Base-by-base conservation (phyloP, 2,113 vertebrate genomes). In the Lonchura striata region DNA sequence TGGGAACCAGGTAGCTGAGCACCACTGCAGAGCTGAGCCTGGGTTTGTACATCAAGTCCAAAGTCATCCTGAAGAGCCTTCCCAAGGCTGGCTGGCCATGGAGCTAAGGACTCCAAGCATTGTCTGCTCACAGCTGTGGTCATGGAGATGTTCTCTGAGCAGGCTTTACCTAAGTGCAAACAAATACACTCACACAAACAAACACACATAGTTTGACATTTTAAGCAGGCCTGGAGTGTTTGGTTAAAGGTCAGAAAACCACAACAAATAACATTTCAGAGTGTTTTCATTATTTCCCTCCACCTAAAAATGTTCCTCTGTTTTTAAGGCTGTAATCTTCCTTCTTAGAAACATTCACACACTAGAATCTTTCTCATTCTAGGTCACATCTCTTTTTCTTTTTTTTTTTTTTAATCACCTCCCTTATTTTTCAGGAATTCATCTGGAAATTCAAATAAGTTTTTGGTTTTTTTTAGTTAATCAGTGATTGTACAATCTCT, bases 231-330 rank as follows among this genome's bases (percentile, higher is more conserved):
- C 72, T 78, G 61, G 37, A 84, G 64, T 15, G 0, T 37, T 74
- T 88, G 15, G 42, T 61, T 69, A 95, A 95, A 96, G 76, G 88
- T 94, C 88, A 96, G 56, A 88, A 90, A 95, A 88, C 76, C 93
- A 96, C 91, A 83, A 94, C 41, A 88, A 52, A 79, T 88, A 90
- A 37, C 25, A 71, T 68, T 86, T 88, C 46, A 90, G 66, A 86
- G 74, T 88, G 71, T 63, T 95, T 86, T 90, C 92, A 86, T 90
- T 93, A 72, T 46, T 91, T 92, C 81, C 78, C 82, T 76, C 57
- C 39, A 91, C 64, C 71, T 86, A 95, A 95, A 94, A 93, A 59
- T 66, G 9, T 93, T 80, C 52, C 27, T 85, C 33, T 87, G 15
- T 13, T 95, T 94, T 54, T 22, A 23, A 83, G 60, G 60, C 28